Evolutionary conservation across 2,113 vertebrate species (phyloP).

Genomic region (Choloepus hoffmanni): DNA sequence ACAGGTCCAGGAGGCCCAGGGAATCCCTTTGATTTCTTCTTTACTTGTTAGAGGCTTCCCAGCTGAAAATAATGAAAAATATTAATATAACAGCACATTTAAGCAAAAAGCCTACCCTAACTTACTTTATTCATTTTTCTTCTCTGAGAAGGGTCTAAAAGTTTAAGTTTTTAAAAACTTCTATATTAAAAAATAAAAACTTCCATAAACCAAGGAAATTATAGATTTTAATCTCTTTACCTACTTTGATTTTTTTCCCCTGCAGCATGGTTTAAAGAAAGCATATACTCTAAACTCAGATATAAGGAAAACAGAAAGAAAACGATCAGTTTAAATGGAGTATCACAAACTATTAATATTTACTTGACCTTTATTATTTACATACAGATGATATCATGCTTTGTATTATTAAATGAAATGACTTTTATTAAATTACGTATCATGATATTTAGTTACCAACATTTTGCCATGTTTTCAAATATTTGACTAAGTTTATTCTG

Average conservation of each 20-base stretch:
- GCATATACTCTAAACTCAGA: not conserved
- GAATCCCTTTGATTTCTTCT: slow-evolving; percentile 95
- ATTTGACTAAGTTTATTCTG: not conserved
- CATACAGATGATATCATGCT: not conserved
- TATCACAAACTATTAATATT: not conserved
- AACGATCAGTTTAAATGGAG: not conserved
- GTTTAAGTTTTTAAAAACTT: not conserved
- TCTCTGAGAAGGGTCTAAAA: slow-evolving; percentile 1
- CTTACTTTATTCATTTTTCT: slow-evolving; percentile 23
- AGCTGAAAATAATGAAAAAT: slow-evolving; percentile 85
- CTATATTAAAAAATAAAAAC: not conserved
- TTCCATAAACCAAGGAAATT: slow-evolving; percentile 26
- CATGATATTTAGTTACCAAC: not conserved
- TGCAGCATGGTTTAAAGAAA: not conserved
- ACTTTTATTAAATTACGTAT: not conserved
- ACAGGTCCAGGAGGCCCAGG: slow-evolving; percentile 97
- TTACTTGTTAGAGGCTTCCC: slow-evolving; percentile 93
- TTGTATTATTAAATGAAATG: not conserved
- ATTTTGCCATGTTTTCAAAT: not conserved
- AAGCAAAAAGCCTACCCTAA: not conserved
- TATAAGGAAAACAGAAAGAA: not conserved
- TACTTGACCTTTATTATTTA: not conserved
- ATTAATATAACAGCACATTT: slow-evolving; percentile 60
- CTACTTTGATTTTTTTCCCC: not conserved
- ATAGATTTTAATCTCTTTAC: not conserved